phyloP scores from a whole-genome alignment of 1,140 invertebrate genomes.

The Belonocnema kinseyi region DNA sequence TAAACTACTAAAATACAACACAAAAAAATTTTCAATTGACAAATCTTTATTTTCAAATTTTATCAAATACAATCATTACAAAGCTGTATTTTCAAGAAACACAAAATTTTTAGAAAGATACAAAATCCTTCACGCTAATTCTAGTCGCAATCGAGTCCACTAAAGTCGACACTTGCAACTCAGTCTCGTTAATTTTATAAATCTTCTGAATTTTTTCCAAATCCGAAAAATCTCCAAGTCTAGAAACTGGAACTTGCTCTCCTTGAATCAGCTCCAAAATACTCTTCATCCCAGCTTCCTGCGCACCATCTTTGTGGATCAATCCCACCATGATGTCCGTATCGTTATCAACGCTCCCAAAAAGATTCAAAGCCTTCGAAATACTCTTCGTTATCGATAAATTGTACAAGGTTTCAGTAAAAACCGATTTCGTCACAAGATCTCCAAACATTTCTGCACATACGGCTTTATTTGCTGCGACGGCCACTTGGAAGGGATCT shows the following conservation, averaged over 20 bases:
- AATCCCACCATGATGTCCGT: constrained; percentile 77
- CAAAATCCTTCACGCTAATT: constrained; percentile 78
- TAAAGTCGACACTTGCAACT: constrained; percentile 70
- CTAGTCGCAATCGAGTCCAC: constrained; percentile 78
- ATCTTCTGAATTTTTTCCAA: constrained; percentile 73
- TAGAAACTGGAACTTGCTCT: constrained; percentile 68
- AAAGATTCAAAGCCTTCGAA: constrained; percentile 79
- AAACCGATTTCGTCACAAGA: constrained; percentile 79
- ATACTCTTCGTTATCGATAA: constrained; percentile 83
- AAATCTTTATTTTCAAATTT: no score
- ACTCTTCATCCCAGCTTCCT: constrained; percentile 62
- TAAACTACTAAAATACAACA: no score
- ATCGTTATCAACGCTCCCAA: constrained; percentile 79
- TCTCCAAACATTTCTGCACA: constrained; percentile 72
- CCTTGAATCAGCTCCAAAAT: constrained; percentile 75
- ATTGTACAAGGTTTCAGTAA: constrained; percentile 82
- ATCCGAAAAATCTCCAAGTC: constrained; percentile 72
- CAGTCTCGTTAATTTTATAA: constrained; percentile 78
- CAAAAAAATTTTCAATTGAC: no score
- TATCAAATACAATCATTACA: background rate
- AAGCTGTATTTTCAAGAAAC: background rate
- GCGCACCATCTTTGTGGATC: constrained; percentile 70
- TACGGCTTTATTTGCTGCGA: constrained; percentile 83
- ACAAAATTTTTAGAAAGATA: background rate
- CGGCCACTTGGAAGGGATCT: constrained; percentile 80